Conservation (phyloP, 2,888 invertebrate genomes). For the Lacanobia wlatinum region DNA sequence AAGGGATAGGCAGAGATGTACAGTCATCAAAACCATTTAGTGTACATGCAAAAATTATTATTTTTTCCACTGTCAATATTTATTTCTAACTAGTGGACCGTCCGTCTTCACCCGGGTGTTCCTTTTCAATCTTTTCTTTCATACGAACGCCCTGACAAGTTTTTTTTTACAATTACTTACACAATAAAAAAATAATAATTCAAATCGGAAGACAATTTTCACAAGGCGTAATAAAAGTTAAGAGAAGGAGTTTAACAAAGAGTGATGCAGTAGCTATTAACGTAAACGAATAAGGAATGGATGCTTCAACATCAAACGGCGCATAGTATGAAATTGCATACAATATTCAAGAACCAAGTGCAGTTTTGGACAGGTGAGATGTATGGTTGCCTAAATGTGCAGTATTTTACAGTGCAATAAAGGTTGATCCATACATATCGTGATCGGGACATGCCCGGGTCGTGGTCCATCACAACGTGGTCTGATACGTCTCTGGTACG, state of each 20-base stretch:
- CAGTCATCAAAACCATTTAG: neutral
- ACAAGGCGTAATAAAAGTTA: neutral
- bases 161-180: no score
- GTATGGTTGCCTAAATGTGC: neutral
- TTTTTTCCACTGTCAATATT: no score
- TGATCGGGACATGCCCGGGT: no score
- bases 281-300: constrained; percentile 38
- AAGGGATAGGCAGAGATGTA: neutral
- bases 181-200: no score
- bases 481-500: no score
- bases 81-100: no score
- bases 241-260: constrained; percentile 1
- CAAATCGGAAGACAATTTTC: neutral
- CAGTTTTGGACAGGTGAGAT: constrained; percentile 27
- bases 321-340: constrained; percentile 20
- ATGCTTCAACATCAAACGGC: constrained; percentile 17
- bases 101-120: no score
- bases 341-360: constrained; percentile 36
- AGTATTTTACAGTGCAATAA: constrained; percentile 7
- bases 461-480: no score
- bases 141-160: no score
- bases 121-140: no score
- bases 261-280: constrained; percentile 14
- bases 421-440: neutral
- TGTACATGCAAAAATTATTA: no score